Base-by-base conservation (phyloP, 2,888 invertebrate species). In the Argyresthia goedartella region DNA sequence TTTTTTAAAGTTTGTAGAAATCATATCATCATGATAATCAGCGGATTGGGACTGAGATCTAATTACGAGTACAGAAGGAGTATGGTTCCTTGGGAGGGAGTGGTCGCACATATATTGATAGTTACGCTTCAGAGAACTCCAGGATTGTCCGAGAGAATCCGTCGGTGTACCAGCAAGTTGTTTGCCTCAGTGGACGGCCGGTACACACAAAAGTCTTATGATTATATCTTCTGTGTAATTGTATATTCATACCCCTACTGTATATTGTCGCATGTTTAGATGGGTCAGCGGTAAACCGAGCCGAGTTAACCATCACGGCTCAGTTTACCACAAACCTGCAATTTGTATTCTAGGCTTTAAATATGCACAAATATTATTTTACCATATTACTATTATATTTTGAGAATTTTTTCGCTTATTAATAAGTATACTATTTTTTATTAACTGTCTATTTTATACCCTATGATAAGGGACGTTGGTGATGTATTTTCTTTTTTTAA, bases 231-330 rank as follows among this genome's bases (percentile, higher is more conserved):
- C 58, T 64, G 61, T 72, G 64, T 73, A 73, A 74, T 70, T 64
- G 60, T 70, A 71, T 69, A 76, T 76, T 79, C 72, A 76, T 68
- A 57, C 67, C 64, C 67, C 65, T 61, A 69, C 64, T 75, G 71
- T 65, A 71, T 73, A 73, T 65, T 64, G 70, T 77, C 68, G 70
- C 76, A 70, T 77, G 67, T 69, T 70, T 71, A 25, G 25, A 6
- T 25, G 25, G 25, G 25, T 25, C 6, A 2, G 25, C 25, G 6
- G 25, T 25, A 2, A 6, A 25, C 25, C 25, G 2, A 25, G 25
- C 6, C n/a, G n/a, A 25, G 25, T 25, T 25, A 25, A 25, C 25
- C 6, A 25, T 25, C 25, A 25, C 6, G 25, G 25, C 25, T 25
- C 3, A 25, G 25, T 25, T 25, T 6, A 25, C 25, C 6, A 6